phyloP scores from a whole-genome alignment of 2,888 invertebrate species.

The Mythimna impura region DNA sequence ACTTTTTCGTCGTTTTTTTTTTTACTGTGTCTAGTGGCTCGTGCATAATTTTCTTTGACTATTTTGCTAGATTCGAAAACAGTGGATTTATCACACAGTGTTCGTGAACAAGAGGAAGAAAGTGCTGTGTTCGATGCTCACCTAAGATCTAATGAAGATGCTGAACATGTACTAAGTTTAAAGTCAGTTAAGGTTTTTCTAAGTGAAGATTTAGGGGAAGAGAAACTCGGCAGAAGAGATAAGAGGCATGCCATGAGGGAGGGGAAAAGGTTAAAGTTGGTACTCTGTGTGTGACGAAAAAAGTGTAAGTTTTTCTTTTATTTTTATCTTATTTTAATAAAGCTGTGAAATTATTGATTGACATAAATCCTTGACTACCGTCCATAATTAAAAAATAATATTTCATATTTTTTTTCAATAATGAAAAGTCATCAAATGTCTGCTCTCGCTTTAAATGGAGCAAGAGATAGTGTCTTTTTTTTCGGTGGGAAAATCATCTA shows the following conservation, averaged over 20 bases:
- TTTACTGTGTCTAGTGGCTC: background rate
- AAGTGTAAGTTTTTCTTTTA: background rate
- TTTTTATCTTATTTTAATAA: too few relatives aligned
- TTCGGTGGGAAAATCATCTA: too few relatives aligned
- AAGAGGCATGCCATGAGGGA: fast-evolving
- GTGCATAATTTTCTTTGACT: background rate
- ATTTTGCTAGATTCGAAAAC: background rate
- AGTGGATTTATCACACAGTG: background rate
- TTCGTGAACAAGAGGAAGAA: background rate
- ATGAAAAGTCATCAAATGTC: too few relatives aligned
- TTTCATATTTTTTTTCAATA: too few relatives aligned
- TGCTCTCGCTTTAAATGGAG: too few relatives aligned
- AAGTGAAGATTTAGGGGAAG: background rate
- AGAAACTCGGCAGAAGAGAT: background rate
- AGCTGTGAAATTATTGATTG: too few relatives aligned
- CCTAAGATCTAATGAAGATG: background rate
- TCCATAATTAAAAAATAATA: too few relatives aligned
- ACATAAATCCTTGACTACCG: too few relatives aligned
- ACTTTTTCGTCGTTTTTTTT: too few relatives aligned
- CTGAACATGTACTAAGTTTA: background rate
- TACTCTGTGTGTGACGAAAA: background rate
- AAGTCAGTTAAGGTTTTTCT: background rate
- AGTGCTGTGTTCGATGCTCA: background rate
- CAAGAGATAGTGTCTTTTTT: too few relatives aligned
- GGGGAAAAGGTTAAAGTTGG: fast-evolving